Evolutionary conservation across 2,113 vertebrate species (phyloP).

Genomic region (Erythrolamprus reginae): DNA sequence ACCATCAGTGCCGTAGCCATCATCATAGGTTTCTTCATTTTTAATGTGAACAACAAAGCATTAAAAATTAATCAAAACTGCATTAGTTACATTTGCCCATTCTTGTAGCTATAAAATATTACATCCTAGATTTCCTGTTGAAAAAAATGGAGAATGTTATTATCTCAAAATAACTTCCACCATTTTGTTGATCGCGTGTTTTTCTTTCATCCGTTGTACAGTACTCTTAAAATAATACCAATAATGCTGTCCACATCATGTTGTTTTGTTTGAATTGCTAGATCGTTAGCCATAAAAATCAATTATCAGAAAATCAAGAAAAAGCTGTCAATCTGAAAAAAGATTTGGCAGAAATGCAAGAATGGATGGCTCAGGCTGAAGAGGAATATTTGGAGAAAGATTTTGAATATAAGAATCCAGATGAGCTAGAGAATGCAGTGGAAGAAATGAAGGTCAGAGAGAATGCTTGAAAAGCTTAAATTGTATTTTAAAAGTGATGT

Average conservation of each 20-base stretch:
- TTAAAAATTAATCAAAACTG: neutral
- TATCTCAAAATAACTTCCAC: neutral
- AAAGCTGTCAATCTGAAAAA: slow-evolving; percentile 90
- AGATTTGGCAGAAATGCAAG: slow-evolving; percentile 96
- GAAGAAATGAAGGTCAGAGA: slow-evolving; percentile 97
- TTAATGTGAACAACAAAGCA: neutral
- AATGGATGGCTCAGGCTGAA: slow-evolving; percentile 95
- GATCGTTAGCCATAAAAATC: slow-evolving; percentile 82
- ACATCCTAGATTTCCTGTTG: neutral
- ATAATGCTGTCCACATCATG: slow-evolving; percentile 12
- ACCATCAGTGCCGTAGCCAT: neutral
- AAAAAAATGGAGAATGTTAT: neutral
- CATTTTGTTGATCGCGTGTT: neutral
- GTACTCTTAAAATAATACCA: neutral
- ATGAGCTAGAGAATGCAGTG: slow-evolving; percentile 87
- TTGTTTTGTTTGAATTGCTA: slow-evolving; percentile 60
- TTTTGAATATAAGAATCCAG: slow-evolving; percentile 95
- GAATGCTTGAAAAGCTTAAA: neutral
- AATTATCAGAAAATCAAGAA: slow-evolving; percentile 84
- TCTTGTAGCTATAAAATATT: neutral
- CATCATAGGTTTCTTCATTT: neutral
- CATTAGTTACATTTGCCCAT: neutral
- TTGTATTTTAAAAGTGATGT: slow-evolving; percentile 6
- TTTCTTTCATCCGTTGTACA: neutral
- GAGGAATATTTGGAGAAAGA: slow-evolving; percentile 95